A percentile compares a stretch with the other conserved stretches of the same genome.
Conservation (phyloP, 2,888 invertebrate genomes). For the Meganola albula region DNA sequence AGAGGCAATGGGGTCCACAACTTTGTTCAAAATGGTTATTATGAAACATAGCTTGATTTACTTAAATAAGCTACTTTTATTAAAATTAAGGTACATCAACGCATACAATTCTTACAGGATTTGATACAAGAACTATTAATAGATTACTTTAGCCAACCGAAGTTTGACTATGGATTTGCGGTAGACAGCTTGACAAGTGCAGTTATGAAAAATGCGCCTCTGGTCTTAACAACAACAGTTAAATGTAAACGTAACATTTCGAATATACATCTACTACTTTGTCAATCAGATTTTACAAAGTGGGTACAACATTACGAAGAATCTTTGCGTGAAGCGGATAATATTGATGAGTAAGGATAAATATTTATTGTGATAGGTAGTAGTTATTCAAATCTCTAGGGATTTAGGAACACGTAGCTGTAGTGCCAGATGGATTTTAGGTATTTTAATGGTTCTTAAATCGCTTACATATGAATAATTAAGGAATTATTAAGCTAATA, state of each 20-base stretch:
- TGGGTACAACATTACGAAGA: slow-evolving; percentile 61
- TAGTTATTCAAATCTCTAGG: no score
- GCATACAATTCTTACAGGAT: slow-evolving; percentile 44
- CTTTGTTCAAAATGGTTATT: slow-evolving; percentile 64
- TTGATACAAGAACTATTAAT: slow-evolving; percentile 51
- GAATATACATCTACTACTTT: slow-evolving; percentile 57
- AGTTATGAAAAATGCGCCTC: slow-evolving; percentile 47
- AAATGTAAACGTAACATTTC: slow-evolving; percentile 53
- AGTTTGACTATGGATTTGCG: slow-evolving; percentile 55
- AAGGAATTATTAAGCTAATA: no score
- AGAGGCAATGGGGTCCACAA: slow-evolving; percentile 50
- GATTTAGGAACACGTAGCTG: no score
- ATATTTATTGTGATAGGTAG: no score
- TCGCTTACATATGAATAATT: no score
- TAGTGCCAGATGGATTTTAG: no score
- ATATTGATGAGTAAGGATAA: slow-evolving; percentile 11
- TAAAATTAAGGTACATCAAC: no score
- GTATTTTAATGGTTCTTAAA: no score
- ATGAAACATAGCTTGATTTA: no score
- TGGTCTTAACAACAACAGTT: slow-evolving; percentile 48
- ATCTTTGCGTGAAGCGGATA: slow-evolving; percentile 44
- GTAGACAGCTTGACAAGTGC: slow-evolving; percentile 58
- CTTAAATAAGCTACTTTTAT: no score
- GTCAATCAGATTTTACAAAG: slow-evolving; percentile 58
- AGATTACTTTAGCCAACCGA: slow-evolving; percentile 46